Evolutionary conservation across 2,888 invertebrate genomes (phyloP).

Genomic region (Chrysolina oricalcia): DNA sequence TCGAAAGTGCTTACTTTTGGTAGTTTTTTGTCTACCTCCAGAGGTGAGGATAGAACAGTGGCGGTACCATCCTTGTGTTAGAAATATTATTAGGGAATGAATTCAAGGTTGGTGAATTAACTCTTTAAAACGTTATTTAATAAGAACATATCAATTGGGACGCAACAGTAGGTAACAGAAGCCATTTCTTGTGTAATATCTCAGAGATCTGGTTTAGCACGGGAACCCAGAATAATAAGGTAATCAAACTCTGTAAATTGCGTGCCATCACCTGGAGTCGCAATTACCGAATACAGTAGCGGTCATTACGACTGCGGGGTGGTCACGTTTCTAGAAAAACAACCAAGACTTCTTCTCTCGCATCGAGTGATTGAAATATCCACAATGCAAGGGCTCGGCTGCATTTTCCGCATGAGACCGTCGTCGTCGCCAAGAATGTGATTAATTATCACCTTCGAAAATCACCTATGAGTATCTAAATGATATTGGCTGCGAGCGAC

Average conservation of each 20-base stretch:
- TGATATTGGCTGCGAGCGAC: slow-evolving; percentile 57
- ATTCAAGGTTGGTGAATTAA: too few species aligned
- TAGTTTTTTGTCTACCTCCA: too few species aligned
- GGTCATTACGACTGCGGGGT: slow-evolving; percentile 5
- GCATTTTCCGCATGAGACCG: slow-evolving; percentile 5
- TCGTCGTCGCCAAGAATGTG: slow-evolving; percentile 44
- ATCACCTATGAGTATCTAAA: slow-evolving; percentile 59
- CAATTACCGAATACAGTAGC: slow-evolving; percentile 18
- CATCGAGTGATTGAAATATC: slow-evolving; percentile 27
- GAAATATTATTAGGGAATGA: too few species aligned
- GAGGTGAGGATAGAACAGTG: too few species aligned
- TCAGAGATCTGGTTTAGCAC: too few species aligned
- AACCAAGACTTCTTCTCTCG: slow-evolving; percentile 10
- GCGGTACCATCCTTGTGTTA: too few species aligned
- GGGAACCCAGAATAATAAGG: neutral
- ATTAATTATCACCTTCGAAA: slow-evolving; percentile 63
- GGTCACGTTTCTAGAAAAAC: slow-evolving; percentile 17
- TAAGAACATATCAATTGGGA: too few species aligned
- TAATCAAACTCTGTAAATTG: neutral
- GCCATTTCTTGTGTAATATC: too few species aligned
- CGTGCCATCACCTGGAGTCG: neutral
- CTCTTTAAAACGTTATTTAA: too few species aligned
- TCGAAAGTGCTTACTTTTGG: too few species aligned
- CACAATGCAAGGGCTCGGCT: slow-evolving; percentile 7
- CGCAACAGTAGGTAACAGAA: too few species aligned